These are phyloP conservation scores for Eurystomus glaucurus DNA, from an alignment of 2,797 vertebrate genomes.

Conservation along the genomic window DNA sequence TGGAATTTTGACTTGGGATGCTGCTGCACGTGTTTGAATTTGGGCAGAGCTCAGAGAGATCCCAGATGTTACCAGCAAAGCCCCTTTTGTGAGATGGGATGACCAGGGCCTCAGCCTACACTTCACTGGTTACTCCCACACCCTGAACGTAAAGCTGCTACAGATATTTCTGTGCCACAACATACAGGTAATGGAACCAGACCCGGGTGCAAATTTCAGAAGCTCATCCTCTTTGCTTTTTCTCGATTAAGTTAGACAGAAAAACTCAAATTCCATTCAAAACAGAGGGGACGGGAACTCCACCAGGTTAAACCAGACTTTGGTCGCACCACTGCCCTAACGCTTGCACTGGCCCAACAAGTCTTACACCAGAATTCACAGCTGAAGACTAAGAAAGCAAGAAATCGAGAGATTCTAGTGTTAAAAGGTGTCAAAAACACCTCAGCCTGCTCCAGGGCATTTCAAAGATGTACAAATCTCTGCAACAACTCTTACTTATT, in stretches of 20 bases:
- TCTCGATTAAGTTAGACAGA: neutral
- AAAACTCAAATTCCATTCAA: neutral
- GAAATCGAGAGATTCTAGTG: neutral
- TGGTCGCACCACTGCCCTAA: neutral
- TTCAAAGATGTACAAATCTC: neutral
- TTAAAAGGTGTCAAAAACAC: neutral
- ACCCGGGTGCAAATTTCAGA: neutral
- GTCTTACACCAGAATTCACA: neutral
- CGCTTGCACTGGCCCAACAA: neutral
- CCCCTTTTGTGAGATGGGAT: neutral
- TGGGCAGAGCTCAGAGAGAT: fast-evolving
- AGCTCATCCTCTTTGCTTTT: neutral
- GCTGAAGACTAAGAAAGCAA: neutral
- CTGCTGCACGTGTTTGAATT: fast-evolving
- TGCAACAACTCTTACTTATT: neutral
- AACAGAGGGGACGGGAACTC: neutral
- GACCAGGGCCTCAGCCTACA: neutral
- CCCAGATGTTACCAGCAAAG: neutral
- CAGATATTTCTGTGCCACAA: neutral
- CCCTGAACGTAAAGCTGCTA: neutral
- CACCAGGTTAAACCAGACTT: neutral
- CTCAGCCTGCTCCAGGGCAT: neutral
- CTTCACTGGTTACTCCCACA: neutral
- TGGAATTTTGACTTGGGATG: neutral
- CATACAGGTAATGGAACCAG: fast-evolving